These are phyloP conservation scores for Branchellion lobata DNA, from an alignment of 2,888 invertebrate genomes.

Conservation along the genomic window DNA sequence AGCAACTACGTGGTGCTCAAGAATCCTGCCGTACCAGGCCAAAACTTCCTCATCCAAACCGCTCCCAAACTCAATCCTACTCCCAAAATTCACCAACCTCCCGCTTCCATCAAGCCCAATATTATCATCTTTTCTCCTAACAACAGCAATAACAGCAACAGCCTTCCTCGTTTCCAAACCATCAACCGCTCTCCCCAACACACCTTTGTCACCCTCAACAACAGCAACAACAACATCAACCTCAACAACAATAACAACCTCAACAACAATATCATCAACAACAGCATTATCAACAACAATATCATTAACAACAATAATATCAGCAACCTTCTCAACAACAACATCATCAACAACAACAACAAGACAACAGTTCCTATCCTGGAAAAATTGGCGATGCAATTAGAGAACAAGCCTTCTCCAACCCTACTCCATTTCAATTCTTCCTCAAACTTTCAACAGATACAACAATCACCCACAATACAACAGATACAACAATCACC, in stretches of 20 bases:
- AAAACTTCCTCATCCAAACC: conserved; percentile 26
- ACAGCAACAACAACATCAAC: too few relatives aligned
- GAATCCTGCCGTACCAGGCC: conserved; percentile 31
- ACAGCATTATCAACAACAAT: not conserved
- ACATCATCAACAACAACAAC: conserved; percentile 11
- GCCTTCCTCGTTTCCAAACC: not conserved
- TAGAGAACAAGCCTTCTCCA: conserved; percentile 19
- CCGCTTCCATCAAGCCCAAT: conserved; percentile 24
- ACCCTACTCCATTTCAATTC: conserved; percentile 9
- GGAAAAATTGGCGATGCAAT: conserved; percentile 52
- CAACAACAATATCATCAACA: conserved; percentile 6
- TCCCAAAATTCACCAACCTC: conserved; percentile 25
- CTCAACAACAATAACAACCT: not conserved
- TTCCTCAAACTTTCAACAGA: not conserved
- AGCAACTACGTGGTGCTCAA: conserved; percentile 31
- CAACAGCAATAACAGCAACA: conserved; percentile 8
- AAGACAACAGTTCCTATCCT: conserved; percentile 50
- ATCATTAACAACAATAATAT: conserved; percentile 7
- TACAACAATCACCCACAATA: not conserved
- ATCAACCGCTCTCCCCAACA: not conserved
- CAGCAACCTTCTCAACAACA: not conserved
- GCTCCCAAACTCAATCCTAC: conserved; percentile 27
- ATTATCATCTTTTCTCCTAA: conserved; percentile 33
- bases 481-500: not conserved
- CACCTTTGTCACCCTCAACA: not conserved